Conservation (phyloP, 2,113 vertebrate species). For the Callionymus lyra region DNA sequence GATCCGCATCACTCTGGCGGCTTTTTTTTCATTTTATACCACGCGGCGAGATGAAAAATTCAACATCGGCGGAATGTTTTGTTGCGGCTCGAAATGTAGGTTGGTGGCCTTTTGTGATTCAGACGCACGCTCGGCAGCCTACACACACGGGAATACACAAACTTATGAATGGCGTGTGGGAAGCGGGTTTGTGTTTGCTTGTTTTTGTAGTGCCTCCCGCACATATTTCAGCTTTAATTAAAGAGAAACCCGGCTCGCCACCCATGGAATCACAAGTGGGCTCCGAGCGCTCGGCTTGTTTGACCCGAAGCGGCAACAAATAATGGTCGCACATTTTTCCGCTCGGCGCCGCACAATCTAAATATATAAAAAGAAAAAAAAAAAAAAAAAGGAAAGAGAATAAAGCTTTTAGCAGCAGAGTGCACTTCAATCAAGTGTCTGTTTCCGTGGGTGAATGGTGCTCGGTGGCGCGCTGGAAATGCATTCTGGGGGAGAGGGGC, state of each 20-base stretch:
- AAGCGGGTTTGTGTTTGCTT: constrained; percentile 43
- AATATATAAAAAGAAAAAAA: constrained; percentile 49
- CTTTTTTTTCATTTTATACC: too few species aligned
- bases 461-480: constrained; percentile 39
- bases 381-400: constrained; percentile 41
- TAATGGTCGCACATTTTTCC: constrained; percentile 35
- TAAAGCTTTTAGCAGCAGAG: constrained; percentile 53
- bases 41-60: constrained; percentile 1
- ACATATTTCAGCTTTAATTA: constrained; percentile 36
- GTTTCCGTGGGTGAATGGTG: constrained; percentile 39
- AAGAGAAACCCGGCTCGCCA: constrained; percentile 30
- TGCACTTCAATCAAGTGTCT: constrained; percentile 55
- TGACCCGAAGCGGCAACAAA: constrained; percentile 36
- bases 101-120: constrained; percentile 17
- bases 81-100: constrained; percentile 7
- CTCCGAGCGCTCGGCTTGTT: constrained; percentile 30
- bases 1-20: constrained; percentile 16
- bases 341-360: constrained; percentile 33
- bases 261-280: constrained; percentile 42
- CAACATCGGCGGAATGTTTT: constrained; percentile 12
- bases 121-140: constrained; percentile 7
- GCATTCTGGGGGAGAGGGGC: constrained; percentile 45
- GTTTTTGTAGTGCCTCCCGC: constrained; percentile 30
- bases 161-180: constrained; percentile 56
- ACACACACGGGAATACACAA: constrained; percentile 22